phyloP scores from a whole-genome alignment of 2,113 vertebrate genomes.

The Osmerus mordax region DNA sequence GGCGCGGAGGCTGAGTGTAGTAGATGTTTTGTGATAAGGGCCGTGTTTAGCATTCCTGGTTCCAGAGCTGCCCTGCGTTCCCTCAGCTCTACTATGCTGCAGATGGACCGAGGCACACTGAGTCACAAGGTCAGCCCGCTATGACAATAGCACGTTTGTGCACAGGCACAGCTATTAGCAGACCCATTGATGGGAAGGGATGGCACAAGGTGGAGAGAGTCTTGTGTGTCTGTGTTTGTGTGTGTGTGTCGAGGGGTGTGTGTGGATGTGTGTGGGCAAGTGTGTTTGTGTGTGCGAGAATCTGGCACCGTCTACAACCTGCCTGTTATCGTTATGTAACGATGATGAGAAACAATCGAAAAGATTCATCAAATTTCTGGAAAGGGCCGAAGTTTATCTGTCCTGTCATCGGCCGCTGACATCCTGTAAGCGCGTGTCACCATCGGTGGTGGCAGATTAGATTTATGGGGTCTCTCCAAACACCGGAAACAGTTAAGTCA shows the following conservation, averaged over 20 bases:
- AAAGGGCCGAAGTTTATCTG: too few species aligned
- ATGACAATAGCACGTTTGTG: constrained; percentile 72
- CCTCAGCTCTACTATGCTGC: constrained; percentile 31
- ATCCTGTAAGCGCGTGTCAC: not conserved
- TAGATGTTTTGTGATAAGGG: constrained; percentile 60
- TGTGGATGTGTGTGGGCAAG: not conserved
- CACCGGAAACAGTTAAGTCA: constrained; percentile 22
- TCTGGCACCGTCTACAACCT: not conserved
- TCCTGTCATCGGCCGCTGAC: not conserved
- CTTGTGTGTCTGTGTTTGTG: not conserved
- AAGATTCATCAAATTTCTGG: too few species aligned
- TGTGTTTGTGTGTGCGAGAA: not conserved
- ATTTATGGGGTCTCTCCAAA: constrained; percentile 18
- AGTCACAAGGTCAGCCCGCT: constrained; percentile 67
- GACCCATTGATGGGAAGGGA: constrained; percentile 53
- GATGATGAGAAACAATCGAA: too few species aligned
- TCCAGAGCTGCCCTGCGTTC: constrained; percentile 42
- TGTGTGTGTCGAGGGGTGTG: constrained; percentile 3
- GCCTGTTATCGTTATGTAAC: not conserved
- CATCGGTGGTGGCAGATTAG: constrained; percentile 32
- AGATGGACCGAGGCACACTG: constrained; percentile 61
- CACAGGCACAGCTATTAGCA: constrained; percentile 38
- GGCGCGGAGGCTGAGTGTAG: constrained; percentile 42
- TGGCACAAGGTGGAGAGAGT: constrained; percentile 52
- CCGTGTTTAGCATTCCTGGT: constrained; percentile 53